A percentile compares a stretch with the other conserved stretches of the same genome.
Conservation (phyloP, 2,888 invertebrate genomes). For the Eilema caniola region DNA sequence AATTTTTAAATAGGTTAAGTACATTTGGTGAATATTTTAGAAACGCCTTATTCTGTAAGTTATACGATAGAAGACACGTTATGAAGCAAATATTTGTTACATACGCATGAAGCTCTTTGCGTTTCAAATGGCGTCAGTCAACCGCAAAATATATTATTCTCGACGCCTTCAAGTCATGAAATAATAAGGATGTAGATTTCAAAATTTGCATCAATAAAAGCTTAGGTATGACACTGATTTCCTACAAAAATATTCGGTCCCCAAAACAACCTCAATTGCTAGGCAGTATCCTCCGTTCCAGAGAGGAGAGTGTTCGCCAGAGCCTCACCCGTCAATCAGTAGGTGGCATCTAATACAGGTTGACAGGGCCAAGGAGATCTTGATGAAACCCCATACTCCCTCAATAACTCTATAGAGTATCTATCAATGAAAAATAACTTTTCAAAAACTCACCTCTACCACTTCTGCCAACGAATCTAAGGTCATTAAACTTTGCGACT, state of each 20-base stretch:
- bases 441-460: conserved; percentile 93
- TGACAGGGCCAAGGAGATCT: too few relatives aligned
- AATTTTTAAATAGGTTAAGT: conserved; percentile 67
- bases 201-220: too few relatives aligned
- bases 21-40: conserved; percentile 21
- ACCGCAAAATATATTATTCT: neutral
- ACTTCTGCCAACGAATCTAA: conserved; percentile 98
- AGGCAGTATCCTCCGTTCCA: neutral
- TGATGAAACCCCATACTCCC: too few relatives aligned
- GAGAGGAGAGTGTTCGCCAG: neutral
- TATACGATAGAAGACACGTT: neutral
- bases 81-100: neutral
- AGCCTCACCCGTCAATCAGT: neutral
- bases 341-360: too few relatives aligned
- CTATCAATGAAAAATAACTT: neutral
- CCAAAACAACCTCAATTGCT: too few relatives aligned
- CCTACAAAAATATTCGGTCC: too few relatives aligned
- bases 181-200: neutral
- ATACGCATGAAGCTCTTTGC: neutral
- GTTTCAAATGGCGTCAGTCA: neutral
- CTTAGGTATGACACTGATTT: too few relatives aligned
- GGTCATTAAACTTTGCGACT: conserved; percentile 98
- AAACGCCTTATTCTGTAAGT: neutral
- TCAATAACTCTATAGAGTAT: neutral
- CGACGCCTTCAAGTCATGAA: neutral